These are phyloP conservation scores for Astropecten irregularis DNA, from an alignment of 53 echinoderm and acorn worm genomes.

Conservation along the genomic window DNA sequence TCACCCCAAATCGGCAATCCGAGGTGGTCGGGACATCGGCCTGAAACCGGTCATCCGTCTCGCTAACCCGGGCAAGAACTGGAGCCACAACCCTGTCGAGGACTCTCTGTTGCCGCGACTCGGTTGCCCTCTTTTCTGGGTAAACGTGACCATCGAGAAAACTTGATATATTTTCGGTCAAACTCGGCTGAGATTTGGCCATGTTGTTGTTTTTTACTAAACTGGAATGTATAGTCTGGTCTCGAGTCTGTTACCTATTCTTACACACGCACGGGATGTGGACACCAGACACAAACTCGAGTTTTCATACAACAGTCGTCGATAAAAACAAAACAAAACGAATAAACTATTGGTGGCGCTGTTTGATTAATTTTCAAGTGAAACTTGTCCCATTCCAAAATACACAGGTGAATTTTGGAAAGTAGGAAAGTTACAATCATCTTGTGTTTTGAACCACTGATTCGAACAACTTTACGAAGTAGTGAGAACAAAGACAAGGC, in stretches of 20 bases:
- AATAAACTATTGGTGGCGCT: constrained; percentile 47
- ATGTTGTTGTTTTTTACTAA: background rate
- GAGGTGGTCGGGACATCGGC: constrained; percentile 26
- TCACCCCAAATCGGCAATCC: constrained; percentile 69
- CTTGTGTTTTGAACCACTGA: no score
- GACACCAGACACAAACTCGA: background rate
- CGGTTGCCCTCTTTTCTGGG: constrained; percentile 24
- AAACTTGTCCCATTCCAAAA: background rate
- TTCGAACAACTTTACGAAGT: no score
- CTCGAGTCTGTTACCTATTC: background rate
- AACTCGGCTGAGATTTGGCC: constrained; percentile 52
- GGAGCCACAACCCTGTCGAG: constrained; percentile 74
- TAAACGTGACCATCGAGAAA: constrained; percentile 56
- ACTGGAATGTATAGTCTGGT: constrained; percentile 36
- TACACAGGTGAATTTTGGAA: background rate
- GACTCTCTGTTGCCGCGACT: constrained; percentile 48
- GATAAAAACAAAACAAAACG: no score
- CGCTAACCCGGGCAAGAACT: constrained; percentile 66
- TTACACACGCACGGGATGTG: no score
- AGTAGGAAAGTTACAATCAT: no score
- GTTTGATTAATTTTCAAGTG: background rate
- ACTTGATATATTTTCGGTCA: constrained; percentile 69
- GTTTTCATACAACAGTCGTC: no score
- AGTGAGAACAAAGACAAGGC: no score
- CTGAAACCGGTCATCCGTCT: constrained; percentile 89